Conservation (phyloP, 2,888 invertebrate species). For the Cantharis nigra region DNA sequence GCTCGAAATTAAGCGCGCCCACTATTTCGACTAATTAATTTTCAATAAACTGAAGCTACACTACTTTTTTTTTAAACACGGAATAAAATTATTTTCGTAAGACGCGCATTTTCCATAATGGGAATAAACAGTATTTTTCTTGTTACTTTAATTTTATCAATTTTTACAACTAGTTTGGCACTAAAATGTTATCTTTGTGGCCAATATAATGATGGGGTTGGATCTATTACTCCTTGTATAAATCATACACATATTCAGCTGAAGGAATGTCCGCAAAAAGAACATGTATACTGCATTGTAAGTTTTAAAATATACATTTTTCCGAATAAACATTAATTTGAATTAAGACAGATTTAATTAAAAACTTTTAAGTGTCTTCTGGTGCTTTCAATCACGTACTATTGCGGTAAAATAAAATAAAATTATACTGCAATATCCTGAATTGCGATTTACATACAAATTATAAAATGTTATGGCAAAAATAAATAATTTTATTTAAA, state of each 20-base stretch:
- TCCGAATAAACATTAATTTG: background rate
- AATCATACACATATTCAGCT: slow-evolving; percentile 74
- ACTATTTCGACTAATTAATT: background rate
- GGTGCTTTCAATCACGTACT: too few relatives aligned
- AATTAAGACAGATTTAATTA: background rate
- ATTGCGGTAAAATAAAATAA: background rate
- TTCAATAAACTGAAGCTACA: background rate
- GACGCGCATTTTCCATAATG: slow-evolving; percentile 15
- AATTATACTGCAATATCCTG: background rate
- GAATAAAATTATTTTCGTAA: background rate
- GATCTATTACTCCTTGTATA: slow-evolving; percentile 82
- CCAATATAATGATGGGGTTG: slow-evolving; percentile 83
- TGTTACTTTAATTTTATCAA: slow-evolving; percentile 28
- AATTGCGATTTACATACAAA: background rate
- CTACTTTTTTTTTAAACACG: background rate
- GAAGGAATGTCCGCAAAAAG: slow-evolving; percentile 67
- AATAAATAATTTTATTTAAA: too few relatives aligned
- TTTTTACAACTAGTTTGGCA: slow-evolving; percentile 53
- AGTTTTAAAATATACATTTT: slow-evolving; percentile 57
- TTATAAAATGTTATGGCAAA: background rate
- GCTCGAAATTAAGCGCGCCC: background rate
- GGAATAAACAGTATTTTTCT: slow-evolving; percentile 28
- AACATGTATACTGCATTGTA: slow-evolving; percentile 75
- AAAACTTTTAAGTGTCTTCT: background rate
- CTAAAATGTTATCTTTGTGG: slow-evolving; percentile 78